Conservation (phyloP, 2,888 invertebrate species). For the Mycalesis mineus region DNA sequence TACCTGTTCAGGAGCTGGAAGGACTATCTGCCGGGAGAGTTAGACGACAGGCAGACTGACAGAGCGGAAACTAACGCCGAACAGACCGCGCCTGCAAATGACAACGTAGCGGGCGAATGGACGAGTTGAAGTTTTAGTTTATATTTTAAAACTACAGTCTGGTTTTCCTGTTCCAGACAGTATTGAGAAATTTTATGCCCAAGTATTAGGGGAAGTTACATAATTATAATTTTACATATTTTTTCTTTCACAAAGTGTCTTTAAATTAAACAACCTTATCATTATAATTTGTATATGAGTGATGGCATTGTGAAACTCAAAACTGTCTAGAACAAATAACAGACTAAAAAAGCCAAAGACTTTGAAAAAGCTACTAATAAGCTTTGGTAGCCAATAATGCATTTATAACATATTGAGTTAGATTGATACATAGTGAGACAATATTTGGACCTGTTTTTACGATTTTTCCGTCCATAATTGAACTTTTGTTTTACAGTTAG, state of each 20-base stretch:
- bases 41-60: conserved; percentile 60
- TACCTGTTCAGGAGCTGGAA: conserved; percentile 96
- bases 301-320: too few species aligned
- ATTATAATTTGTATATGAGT: too few species aligned
- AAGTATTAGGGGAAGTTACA: too few species aligned
- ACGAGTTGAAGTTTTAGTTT: conserved; percentile 4
- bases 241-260: too few species aligned
- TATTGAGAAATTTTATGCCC: background rate
- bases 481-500: background rate
- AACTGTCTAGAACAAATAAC: background rate
- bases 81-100: conserved; percentile 27
- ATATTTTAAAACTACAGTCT: background rate
- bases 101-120: conserved; percentile 51
- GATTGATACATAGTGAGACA: conserved; percentile 57
- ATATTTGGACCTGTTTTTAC: conserved; percentile 11
- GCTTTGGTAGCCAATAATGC: conserved; percentile 48
- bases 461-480: conserved; percentile 12
- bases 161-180: background rate
- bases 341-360: conserved; percentile 12
- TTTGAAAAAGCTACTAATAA: conserved; percentile 11
- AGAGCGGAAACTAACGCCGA: conserved; percentile 28
- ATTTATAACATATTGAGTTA: conserved; percentile 50
- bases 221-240: too few species aligned
- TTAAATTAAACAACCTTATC: too few species aligned
- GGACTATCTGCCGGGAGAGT: conserved; percentile 90